phyloP scores from a whole-genome alignment of 2,888 invertebrate species.

The Meta bourneti region DNA sequence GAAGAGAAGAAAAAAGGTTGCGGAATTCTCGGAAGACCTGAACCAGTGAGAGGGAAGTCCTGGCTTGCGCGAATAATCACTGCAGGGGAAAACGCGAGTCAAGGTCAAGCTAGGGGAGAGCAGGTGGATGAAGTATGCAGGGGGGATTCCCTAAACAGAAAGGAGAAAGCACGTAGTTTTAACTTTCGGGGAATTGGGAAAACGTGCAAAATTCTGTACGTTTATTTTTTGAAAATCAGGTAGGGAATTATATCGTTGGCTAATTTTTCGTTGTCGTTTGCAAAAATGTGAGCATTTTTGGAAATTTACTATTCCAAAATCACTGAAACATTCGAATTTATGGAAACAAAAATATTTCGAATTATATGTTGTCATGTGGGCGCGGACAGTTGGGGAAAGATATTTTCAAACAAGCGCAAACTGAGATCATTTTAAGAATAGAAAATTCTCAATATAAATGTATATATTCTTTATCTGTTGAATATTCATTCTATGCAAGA shows the following conservation, averaged over 20 bases:
- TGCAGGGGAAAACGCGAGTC: conserved; percentile 42
- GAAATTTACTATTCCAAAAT: background rate
- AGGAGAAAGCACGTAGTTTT: background rate
- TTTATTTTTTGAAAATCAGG: background rate
- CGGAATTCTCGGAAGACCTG: conserved; percentile 4
- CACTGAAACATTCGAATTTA: background rate
- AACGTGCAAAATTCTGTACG: background rate
- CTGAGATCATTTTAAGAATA: too few species aligned
- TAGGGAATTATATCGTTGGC: background rate
- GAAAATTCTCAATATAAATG: too few species aligned
- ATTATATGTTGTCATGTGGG: background rate
- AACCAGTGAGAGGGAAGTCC: conserved; percentile 37
- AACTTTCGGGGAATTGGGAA: background rate
- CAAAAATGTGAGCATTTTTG: background rate
- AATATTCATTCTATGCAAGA: too few species aligned
- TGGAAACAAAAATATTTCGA: too few species aligned
- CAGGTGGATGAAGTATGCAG: conserved; percentile 46
- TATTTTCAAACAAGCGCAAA: too few species aligned
- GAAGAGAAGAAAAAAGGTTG: conserved; percentile 20
- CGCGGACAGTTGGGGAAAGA: too few species aligned
- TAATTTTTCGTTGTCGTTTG: background rate
- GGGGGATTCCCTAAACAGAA: conserved; percentile 40
- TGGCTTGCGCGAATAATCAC: conserved; percentile 26
- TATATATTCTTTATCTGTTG: too few species aligned
- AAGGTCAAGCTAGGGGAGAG: conserved; percentile 53